phyloP scores from a whole-genome alignment of 2,113 vertebrate species.

The Apteryx owenii region DNA sequence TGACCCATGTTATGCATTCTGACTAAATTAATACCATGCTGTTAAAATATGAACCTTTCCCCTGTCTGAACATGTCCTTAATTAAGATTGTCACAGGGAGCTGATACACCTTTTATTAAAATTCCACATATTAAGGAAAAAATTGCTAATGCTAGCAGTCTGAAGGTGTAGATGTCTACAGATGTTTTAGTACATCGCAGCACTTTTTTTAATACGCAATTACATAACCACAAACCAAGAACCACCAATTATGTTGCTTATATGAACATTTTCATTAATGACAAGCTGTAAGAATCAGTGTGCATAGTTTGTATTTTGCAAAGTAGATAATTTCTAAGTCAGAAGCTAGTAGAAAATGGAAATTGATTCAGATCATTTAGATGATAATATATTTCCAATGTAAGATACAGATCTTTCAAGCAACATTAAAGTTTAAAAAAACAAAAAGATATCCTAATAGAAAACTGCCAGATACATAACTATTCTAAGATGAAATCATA shows the following conservation, averaged over 20 bases:
- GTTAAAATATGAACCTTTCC: not conserved
- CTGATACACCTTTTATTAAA: not conserved
- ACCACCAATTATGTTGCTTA: not conserved
- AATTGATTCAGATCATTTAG: not conserved
- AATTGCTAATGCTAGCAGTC: not conserved
- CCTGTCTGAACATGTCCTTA: not conserved
- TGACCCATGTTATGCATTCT: not conserved
- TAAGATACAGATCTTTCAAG: not conserved
- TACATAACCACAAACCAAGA: not conserved
- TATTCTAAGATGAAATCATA: not conserved
- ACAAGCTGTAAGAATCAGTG: not conserved
- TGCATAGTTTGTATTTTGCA: not conserved
- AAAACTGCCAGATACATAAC: not conserved
- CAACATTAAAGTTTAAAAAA: not conserved
- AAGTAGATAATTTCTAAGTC: not conserved
- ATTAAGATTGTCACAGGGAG: not conserved
- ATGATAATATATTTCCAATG: not conserved
- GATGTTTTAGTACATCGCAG: not conserved
- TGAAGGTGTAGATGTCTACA: not conserved
- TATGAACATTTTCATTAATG: not conserved
- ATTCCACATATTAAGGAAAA: not conserved
- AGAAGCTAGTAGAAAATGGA: not conserved
- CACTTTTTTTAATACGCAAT: not conserved
- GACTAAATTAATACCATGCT: not conserved
- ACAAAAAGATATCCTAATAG: not conserved